Conservation (phyloP, 1,140 invertebrate genomes). For the Bactericera cockerelli region DNA sequence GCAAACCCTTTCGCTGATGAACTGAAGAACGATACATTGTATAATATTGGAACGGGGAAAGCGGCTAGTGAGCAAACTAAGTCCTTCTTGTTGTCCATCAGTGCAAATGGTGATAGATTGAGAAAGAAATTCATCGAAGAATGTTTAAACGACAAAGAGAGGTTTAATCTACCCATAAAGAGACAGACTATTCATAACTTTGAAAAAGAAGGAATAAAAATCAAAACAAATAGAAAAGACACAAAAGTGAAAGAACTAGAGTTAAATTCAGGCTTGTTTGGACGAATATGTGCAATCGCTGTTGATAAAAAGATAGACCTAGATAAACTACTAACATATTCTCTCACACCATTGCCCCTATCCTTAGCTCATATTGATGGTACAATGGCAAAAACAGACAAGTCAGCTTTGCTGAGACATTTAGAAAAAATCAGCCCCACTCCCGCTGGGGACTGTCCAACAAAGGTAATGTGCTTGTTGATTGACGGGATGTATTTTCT, state of each 20-base stretch:
- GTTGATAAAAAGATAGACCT: too few relatives aligned
- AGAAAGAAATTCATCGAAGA: slow-evolving; percentile 8
- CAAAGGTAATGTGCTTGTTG: not conserved
- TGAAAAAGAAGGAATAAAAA: slow-evolving; percentile 12
- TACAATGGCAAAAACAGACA: slow-evolving; percentile 14
- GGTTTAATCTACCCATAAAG: slow-evolving; percentile 10
- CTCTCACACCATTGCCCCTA: slow-evolving; percentile 13
- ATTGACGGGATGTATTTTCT: not conserved
- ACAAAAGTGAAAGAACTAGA: not conserved
- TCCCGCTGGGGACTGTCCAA: not conserved
- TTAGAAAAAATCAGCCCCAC: slow-evolving; percentile 12
- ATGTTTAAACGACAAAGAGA: slow-evolving; percentile 4
- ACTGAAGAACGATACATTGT: slow-evolving; percentile 4
- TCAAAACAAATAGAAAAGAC: not conserved
- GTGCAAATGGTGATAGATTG: slow-evolving; percentile 10
- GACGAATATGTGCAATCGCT: not conserved
- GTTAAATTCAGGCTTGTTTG: not conserved
- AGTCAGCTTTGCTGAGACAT: slow-evolving; percentile 10
- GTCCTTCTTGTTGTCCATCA: slow-evolving; percentile 11
- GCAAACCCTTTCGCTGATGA: slow-evolving; percentile 8
- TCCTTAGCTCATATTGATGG: slow-evolving; percentile 14
- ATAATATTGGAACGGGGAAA: slow-evolving; percentile 14
- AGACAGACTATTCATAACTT: slow-evolving; percentile 3
- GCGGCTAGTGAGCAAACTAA: not conserved
- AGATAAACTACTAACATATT: slow-evolving; percentile 8